Evolutionary conservation across 2,113 vertebrate genomes (phyloP).

Genomic region (Microcebus ravelobensis): DNA sequence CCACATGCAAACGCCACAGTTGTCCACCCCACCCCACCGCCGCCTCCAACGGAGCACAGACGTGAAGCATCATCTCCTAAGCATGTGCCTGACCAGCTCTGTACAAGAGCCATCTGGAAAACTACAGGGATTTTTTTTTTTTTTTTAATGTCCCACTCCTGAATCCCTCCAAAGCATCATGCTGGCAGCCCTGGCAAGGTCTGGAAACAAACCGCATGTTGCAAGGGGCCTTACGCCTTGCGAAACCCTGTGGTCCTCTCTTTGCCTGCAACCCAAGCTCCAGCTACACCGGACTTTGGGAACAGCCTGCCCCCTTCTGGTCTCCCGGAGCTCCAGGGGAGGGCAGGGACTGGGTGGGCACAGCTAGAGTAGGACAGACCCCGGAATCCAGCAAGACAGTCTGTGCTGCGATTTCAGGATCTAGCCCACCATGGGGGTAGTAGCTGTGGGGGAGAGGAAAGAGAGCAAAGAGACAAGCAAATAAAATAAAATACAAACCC

Average conservation of each 20-base stretch:
- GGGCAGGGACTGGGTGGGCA: slow-evolving; percentile 64
- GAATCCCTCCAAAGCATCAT: background rate
- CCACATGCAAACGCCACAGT: too few species aligned
- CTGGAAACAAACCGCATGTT: background rate
- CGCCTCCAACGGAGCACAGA: background rate
- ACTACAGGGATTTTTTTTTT: background rate
- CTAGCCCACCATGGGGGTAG: background rate
- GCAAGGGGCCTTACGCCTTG: background rate
- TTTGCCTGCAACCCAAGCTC: background rate
- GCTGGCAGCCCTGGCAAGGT: background rate
- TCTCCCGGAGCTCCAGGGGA: slow-evolving; percentile 47
- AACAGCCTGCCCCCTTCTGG: slow-evolving; percentile 78
- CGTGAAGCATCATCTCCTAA: background rate
- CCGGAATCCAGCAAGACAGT: background rate
- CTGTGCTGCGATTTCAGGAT: background rate
- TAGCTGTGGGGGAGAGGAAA: background rate
- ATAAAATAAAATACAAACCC: background rate
- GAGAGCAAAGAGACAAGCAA: background rate
- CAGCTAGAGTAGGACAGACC: background rate
- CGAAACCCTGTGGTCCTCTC: background rate
- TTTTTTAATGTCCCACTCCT: background rate
- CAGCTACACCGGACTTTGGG: slow-evolving; percentile 13
- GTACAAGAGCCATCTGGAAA: slow-evolving; percentile 47
- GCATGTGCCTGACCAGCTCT: background rate
- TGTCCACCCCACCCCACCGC: background rate